phyloP scores from a whole-genome alignment of 2,797 vertebrate genomes.

The Sciaenops ocellatus region DNA sequence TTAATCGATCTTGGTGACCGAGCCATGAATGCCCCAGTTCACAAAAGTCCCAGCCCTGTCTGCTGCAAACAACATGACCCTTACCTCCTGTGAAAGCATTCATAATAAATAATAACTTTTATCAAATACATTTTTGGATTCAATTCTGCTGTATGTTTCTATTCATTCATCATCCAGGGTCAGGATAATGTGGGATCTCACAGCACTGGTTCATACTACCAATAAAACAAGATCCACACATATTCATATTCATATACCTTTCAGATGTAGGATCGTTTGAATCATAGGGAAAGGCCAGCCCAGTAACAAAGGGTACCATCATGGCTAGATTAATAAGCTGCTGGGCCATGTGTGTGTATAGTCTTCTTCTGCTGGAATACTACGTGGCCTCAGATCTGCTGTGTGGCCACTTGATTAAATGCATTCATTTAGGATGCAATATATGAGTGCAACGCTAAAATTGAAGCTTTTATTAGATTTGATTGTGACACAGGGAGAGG shows the following conservation, averaged over 20 bases:
- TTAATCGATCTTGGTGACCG: constrained; percentile 80
- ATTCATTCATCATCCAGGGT: not conserved
- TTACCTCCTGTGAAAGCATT: not conserved
- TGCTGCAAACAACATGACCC: constrained; percentile 9
- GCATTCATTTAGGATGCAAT: not conserved
- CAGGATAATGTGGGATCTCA: not conserved
- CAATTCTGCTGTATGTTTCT: not conserved
- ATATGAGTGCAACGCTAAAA: not conserved
- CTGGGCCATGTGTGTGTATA: not conserved
- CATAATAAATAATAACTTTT: not conserved
- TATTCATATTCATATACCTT: not conserved
- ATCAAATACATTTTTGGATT: not conserved
- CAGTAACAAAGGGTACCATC: not conserved
- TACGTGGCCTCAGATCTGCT: not conserved
- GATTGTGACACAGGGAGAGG: not conserved
- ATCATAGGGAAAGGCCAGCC: not conserved
- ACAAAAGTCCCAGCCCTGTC: constrained; percentile 33
- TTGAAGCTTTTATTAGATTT: not conserved
- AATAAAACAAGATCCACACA: not conserved
- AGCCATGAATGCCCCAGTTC: constrained; percentile 70
- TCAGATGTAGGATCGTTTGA: not conserved
- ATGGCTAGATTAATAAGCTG: accelerated
- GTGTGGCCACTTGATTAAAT: not conserved
- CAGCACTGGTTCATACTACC: not conserved
- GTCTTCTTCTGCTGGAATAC: not conserved